These are phyloP conservation scores for Macropodus opercularis DNA, from an alignment of 2,797 vertebrate genomes.

Conservation along the genomic window DNA sequence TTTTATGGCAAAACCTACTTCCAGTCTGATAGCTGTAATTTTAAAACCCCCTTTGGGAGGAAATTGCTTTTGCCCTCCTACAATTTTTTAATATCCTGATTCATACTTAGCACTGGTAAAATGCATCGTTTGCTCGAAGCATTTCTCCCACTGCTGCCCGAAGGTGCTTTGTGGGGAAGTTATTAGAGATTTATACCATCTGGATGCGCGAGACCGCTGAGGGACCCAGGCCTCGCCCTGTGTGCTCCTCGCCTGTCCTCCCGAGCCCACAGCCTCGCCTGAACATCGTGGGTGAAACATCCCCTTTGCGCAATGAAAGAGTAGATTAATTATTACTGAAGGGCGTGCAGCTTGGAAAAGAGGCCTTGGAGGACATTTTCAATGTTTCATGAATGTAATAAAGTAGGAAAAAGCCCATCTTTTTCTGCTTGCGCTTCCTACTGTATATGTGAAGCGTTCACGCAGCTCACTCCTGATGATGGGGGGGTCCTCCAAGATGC, in stretches of 20 bases:
- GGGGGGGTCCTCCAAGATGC: constrained; percentile 43
- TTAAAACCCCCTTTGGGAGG: constrained; percentile 70
- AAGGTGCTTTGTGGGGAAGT: constrained; percentile 56
- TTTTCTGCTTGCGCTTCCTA: constrained; percentile 8
- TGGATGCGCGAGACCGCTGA: constrained; percentile 46
- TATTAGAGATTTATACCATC: constrained; percentile 74
- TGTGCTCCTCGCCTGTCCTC: constrained; percentile 32
- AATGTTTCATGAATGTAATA: constrained; percentile 76
- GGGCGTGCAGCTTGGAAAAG: constrained; percentile 58
- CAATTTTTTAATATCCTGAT: constrained; percentile 82
- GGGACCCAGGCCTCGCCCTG: constrained; percentile 33
- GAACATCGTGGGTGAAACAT: constrained; percentile 45
- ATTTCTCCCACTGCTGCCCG: constrained; percentile 48
- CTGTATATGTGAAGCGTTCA: constrained; percentile 29
- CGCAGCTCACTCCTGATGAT: constrained; percentile 2
- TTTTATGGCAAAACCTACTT: constrained; percentile 51
- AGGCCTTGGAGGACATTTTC: constrained; percentile 63
- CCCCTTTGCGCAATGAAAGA: constrained; percentile 55
- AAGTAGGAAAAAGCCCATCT: constrained; percentile 16
- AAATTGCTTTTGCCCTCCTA: constrained; percentile 81
- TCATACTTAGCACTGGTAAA: constrained; percentile 63
- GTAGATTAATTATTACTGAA: constrained; percentile 79
- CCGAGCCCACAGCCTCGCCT: constrained; percentile 28
- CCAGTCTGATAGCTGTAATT: constrained; percentile 66
- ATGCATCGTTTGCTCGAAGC: constrained; percentile 49